Evolutionary conservation across 2,888 invertebrate species (phyloP).

Genomic region (Lasius platythorax): DNA sequence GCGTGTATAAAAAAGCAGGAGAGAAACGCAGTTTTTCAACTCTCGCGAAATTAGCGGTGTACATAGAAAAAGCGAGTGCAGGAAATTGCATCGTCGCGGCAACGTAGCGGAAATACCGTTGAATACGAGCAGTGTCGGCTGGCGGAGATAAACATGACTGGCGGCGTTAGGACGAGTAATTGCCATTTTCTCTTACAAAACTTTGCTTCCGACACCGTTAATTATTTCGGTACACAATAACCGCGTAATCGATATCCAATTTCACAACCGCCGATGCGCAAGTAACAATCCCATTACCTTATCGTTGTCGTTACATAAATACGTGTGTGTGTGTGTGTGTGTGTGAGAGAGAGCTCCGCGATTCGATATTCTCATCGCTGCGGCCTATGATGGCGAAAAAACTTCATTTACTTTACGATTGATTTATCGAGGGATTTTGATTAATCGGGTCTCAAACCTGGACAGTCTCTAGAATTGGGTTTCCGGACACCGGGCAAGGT

Average conservation of each 20-base stretch:
- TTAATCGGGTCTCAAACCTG: constrained; percentile 58
- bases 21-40: constrained; percentile 34
- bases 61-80: constrained; percentile 29
- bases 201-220: constrained; percentile 56
- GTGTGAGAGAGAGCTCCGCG: not conserved
- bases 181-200: constrained; percentile 53
- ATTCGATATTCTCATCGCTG: not conserved
- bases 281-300: constrained; percentile 52
- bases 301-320: not conserved
- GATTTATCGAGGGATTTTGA: constrained; percentile 64
- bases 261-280: constrained; percentile 52
- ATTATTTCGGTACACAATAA: constrained; percentile 64
- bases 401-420: constrained; percentile 55
- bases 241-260: constrained; percentile 58
- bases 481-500: constrained; percentile 59
- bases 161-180: constrained; percentile 55
- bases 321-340: not conserved
- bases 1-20: constrained; percentile 31
- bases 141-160: constrained; percentile 31
- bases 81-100: constrained; percentile 47
- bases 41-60: constrained; percentile 37
- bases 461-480: constrained; percentile 63
- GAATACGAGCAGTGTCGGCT: constrained; percentile 19
- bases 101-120: constrained; percentile 38
- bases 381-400: constrained; percentile 31